These are phyloP conservation scores for Saguinus imperator DNA, from an alignment of 2,113 vertebrate species.

Conservation along the genomic window DNA sequence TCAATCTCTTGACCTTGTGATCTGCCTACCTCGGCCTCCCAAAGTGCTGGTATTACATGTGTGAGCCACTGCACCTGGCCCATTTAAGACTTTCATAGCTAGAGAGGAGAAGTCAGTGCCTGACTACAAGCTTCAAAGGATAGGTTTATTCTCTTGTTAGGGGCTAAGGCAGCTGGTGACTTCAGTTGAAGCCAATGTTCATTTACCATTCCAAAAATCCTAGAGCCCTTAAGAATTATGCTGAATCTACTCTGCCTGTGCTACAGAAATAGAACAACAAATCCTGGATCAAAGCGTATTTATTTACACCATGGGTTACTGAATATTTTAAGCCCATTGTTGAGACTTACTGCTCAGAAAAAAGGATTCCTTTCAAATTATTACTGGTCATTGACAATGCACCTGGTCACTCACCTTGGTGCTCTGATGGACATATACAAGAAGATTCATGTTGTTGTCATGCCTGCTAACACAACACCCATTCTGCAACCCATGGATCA, in stretches of 20 bases:
- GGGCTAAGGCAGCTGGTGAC: neutral
- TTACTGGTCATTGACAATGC: neutral
- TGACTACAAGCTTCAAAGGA: neutral
- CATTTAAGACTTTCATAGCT: neutral
- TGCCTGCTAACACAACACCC: neutral
- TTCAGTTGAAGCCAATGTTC: neutral
- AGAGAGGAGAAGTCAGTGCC: neutral
- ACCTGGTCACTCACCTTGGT: neutral
- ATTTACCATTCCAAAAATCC: neutral
- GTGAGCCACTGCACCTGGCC: fast-evolving
- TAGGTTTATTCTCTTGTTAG: neutral
- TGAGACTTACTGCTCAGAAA: neutral
- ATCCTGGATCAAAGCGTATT: neutral
- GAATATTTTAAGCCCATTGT: neutral
- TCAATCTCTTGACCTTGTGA: no score
- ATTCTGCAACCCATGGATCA: neutral
- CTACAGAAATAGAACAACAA: neutral
- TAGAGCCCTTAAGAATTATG: neutral
- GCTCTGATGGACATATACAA: neutral
- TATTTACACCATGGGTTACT: neutral
- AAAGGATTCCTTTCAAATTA: neutral
- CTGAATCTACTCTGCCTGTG: neutral
- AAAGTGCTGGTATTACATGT: no score
- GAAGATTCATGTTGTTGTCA: neutral
- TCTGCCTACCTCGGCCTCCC: no score